phyloP scores from a whole-genome alignment of 1,140 invertebrate species.

The Drosophila leontia region DNA sequence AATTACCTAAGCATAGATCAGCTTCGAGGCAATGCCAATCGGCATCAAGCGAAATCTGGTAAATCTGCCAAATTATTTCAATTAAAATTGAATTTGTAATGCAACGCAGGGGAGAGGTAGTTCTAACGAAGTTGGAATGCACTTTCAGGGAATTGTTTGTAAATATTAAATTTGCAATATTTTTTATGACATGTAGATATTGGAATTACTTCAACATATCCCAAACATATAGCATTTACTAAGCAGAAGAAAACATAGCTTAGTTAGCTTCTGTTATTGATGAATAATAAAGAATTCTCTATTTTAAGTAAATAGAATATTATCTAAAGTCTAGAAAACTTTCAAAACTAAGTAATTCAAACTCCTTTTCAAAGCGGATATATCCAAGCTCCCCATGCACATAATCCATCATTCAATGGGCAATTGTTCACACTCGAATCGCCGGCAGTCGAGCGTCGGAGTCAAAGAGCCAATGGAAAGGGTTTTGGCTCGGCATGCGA shows the following conservation, averaged over 20 bases:
- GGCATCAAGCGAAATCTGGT: constrained; percentile 43
- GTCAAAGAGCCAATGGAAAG: constrained; percentile 43
- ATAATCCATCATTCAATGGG: constrained; percentile 51
- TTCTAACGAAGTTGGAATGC: constrained; percentile 16
- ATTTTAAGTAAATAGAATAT: neutral
- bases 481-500: constrained; percentile 30
- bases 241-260: neutral
- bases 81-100: constrained; percentile 77
- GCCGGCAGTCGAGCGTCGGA: constrained; percentile 34
- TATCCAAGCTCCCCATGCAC: neutral
- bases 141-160: neutral
- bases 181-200: neutral
- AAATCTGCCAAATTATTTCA: constrained; percentile 68
- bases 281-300: neutral
- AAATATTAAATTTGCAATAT: neutral
- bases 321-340: no score
- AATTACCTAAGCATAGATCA: constrained; percentile 50
- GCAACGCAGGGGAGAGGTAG: constrained; percentile 17
- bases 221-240: no score
- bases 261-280: neutral
- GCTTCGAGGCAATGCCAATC: constrained; percentile 54
- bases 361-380: neutral
- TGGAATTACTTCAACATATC: neutral
- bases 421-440: constrained; percentile 68
- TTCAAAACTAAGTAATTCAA: neutral